These are phyloP conservation scores for Patella depressa DNA, from an alignment of 2,888 invertebrate species.

Conservation along the genomic window DNA sequence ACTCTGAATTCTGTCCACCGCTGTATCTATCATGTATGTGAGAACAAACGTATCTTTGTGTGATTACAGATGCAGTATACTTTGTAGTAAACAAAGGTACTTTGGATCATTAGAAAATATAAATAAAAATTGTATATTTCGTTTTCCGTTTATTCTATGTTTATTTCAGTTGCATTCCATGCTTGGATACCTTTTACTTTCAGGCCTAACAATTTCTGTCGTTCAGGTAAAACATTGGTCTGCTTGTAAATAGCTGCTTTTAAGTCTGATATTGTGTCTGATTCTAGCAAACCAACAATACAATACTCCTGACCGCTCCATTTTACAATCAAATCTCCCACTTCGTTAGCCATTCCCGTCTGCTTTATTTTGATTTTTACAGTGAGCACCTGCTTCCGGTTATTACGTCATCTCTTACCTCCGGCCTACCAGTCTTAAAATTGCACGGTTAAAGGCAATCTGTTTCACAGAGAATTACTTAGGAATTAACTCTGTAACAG, in stretches of 20 bases:
- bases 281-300: slow-evolving; percentile 81
- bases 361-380: too few relatives aligned
- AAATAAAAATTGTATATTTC: neutral
- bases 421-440: too few relatives aligned
- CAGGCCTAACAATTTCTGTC: slow-evolving; percentile 93
- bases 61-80: too few relatives aligned
- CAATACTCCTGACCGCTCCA: slow-evolving; percentile 94
- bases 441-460: too few relatives aligned
- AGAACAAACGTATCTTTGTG: too few relatives aligned
- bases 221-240: slow-evolving; percentile 91
- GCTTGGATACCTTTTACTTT: slow-evolving; percentile 86
- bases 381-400: slow-evolving; percentile 5
- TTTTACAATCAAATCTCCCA: slow-evolving; percentile 80
- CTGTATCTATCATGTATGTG: too few relatives aligned
- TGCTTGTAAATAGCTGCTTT: slow-evolving; percentile 88
- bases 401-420: too few relatives aligned
- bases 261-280: slow-evolving; percentile 84
- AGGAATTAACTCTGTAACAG: too few relatives aligned
- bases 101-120: neutral
- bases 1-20: too few relatives aligned
- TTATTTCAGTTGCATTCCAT: neutral
- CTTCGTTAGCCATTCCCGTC: slow-evolving; percentile 38
- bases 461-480: too few relatives aligned
- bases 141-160: neutral
- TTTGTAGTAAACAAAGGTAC: too few relatives aligned